These are phyloP conservation scores for Poecilia wingei DNA, from an alignment of 2,797 vertebrate genomes.

Conservation along the genomic window DNA sequence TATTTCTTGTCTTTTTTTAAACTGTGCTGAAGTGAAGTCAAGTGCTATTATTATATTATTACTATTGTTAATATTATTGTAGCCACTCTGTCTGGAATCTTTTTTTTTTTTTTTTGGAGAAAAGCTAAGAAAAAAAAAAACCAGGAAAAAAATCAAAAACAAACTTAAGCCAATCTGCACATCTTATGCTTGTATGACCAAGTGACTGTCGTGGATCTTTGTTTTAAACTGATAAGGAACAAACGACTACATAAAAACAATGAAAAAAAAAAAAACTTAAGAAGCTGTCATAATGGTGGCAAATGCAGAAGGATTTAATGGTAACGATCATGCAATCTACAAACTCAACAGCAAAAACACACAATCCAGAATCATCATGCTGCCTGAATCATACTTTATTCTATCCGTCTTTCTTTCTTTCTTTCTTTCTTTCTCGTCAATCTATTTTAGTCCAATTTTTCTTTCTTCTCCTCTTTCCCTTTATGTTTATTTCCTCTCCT, in stretches of 20 bases:
- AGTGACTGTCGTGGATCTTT: conserved; percentile 67
- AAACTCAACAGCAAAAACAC: conserved; percentile 34
- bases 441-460: background rate
- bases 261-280: conserved; percentile 29
- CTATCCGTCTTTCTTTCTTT: conserved; percentile 11
- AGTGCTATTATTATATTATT: conserved; percentile 69
- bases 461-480: background rate
- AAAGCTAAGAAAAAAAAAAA: conserved; percentile 46
- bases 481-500: conserved; percentile 10
- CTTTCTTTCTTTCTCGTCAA: conserved; percentile 3
- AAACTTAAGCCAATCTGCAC: conserved; percentile 64
- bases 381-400: conserved; percentile 53
- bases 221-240: conserved; percentile 58
- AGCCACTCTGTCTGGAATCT: conserved; percentile 69
- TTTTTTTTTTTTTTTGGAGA: conserved; percentile 53
- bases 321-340: conserved; percentile 55
- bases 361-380: conserved; percentile 65
- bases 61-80: conserved; percentile 60
- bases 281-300: conserved; percentile 42
- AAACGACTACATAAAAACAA: conserved; percentile 40
- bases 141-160: conserved; percentile 28
- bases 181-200: conserved; percentile 66
- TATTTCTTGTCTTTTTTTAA: conserved; percentile 45
- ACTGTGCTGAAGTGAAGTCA: conserved; percentile 76
- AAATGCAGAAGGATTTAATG: conserved; percentile 57